These are phyloP conservation scores for Hydrophis major DNA, from an alignment of 2,797 vertebrate species.

Conservation along the genomic window DNA sequence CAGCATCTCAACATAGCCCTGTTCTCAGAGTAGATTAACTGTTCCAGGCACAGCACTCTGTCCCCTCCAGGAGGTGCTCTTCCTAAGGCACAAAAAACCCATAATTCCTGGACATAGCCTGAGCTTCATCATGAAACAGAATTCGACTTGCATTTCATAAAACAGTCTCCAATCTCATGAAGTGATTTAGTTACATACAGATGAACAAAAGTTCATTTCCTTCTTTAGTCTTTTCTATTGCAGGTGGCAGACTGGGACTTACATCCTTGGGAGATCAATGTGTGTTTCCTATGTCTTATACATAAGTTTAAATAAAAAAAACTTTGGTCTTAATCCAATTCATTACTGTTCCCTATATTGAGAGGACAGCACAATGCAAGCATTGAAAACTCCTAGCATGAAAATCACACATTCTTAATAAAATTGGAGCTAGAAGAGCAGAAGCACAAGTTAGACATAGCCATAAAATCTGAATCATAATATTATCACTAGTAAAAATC, in stretches of 20 bases:
- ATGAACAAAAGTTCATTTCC: background rate
- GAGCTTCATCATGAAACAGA: background rate
- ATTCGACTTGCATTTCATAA: background rate
- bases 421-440: background rate
- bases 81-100: background rate
- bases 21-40: constrained; percentile 30
- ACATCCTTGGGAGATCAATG: background rate
- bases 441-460: background rate
- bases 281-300: background rate
- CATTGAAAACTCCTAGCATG: background rate
- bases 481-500: background rate
- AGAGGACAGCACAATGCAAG: background rate
- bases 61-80: constrained; percentile 9
- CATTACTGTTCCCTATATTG: background rate
- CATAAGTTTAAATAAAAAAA: background rate
- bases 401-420: background rate
- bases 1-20: constrained; percentile 24
- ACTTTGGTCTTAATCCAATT: background rate
- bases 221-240: background rate
- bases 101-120: background rate
- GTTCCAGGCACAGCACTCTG: background rate
- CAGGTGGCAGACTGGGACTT: background rate
- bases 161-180: background rate
- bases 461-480: background rate
- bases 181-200: background rate